phyloP scores from a whole-genome alignment of 1,140 invertebrate genomes.

The Drosophila melanica region DNA sequence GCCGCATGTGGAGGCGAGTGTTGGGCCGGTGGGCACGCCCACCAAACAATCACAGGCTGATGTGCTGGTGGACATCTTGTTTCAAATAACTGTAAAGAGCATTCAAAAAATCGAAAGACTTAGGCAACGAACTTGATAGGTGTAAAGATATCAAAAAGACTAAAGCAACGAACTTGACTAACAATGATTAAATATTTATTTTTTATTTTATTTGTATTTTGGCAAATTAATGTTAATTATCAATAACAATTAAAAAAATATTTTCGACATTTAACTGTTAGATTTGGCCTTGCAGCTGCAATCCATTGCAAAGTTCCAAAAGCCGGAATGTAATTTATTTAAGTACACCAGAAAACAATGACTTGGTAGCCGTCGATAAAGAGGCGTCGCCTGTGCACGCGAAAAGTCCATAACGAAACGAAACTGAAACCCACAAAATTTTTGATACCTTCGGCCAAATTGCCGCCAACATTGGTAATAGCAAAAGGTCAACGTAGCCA shows the following conservation, averaged over 20 bases:
- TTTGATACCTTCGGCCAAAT: conserved; percentile 50
- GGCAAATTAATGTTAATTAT: conserved; percentile 36
- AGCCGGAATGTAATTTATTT: conserved; percentile 47
- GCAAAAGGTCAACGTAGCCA: conserved; percentile 64
- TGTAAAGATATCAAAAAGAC: conserved; percentile 60
- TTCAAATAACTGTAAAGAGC: conserved; percentile 11
- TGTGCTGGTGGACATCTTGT: conserved; percentile 69
- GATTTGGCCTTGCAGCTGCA: conserved; percentile 55
- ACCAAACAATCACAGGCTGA: conserved; percentile 89
- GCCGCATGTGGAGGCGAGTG: conserved; percentile 91
- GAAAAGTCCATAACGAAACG: conserved; percentile 45
- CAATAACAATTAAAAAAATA: conserved; percentile 42
- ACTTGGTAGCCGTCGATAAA: conserved; percentile 19
- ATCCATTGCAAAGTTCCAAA: conserved; percentile 32
- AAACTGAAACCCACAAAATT: conserved; percentile 59
- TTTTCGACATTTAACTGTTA: conserved; percentile 33
- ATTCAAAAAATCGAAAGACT: conserved; percentile 40
- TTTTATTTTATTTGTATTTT: conserved; percentile 1
- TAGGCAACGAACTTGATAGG: conserved; percentile 35
- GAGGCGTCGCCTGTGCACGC: conserved; percentile 60
- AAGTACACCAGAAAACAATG: conserved; percentile 59
- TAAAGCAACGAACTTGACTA: conserved; percentile 67
- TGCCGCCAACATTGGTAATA: conserved; percentile 68
- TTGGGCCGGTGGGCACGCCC: conserved; percentile 89
- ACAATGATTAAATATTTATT: conserved; percentile 8